phyloP scores from a whole-genome alignment of 2,113 vertebrate species.

The Heterocephalus glaber region DNA sequence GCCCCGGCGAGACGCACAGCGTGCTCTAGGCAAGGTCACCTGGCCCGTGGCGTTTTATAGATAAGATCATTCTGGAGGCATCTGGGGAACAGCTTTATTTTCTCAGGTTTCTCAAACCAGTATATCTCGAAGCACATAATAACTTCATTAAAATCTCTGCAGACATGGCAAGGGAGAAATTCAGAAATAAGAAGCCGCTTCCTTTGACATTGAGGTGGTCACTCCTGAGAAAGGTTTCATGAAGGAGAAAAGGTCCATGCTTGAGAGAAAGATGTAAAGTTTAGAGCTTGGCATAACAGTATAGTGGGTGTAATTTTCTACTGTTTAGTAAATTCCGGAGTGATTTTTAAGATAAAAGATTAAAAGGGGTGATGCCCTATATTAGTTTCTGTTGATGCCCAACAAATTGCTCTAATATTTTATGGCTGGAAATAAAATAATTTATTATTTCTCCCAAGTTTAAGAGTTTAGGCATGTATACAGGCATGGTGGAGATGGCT shows the following conservation, averaged over 20 bases:
- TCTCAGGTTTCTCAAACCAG: conserved; percentile 24
- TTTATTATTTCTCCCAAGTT: neutral
- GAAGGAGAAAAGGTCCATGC: neutral
- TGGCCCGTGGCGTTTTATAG: conserved; percentile 19
- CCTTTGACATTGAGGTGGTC: neutral
- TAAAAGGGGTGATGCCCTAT: neutral
- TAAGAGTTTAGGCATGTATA: neutral
- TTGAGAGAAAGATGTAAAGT: neutral
- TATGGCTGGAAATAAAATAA: neutral
- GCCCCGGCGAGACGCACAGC: neutral
- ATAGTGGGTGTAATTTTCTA: neutral
- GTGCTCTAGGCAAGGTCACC: conserved; percentile 32
- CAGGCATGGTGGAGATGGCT: neutral
- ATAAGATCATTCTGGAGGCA: neutral
- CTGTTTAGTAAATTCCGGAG: neutral
- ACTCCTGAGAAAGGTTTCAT: conserved; percentile 15
- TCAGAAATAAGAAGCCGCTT: neutral
- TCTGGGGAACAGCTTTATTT: conserved; percentile 5
- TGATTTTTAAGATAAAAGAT: neutral
- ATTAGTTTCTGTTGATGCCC: neutral
- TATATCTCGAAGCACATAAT: neutral
- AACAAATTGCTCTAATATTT: neutral
- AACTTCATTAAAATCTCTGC: conserved; percentile 51
- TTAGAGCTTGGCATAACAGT: neutral
- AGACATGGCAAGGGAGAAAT: neutral